These are phyloP conservation scores for Micromys minutus DNA, from an alignment of 2,113 vertebrate genomes.

Conservation along the genomic window DNA sequence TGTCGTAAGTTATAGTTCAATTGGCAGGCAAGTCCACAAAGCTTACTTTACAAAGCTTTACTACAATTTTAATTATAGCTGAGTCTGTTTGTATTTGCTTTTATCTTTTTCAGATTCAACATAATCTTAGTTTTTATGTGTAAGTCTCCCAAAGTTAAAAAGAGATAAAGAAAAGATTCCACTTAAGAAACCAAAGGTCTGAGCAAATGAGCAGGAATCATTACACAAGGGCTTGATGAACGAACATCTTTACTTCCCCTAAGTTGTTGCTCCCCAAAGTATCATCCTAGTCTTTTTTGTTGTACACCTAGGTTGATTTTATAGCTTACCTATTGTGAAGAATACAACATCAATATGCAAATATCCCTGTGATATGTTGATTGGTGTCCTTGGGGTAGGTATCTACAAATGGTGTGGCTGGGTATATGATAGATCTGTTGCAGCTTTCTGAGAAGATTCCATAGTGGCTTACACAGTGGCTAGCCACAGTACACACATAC, in stretches of 20 bases:
- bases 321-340: background rate
- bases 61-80: conserved; percentile 15
- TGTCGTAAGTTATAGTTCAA: conserved; percentile 17
- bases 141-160: background rate
- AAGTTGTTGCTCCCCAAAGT: background rate
- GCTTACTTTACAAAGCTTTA: conserved; percentile 43
- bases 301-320: background rate
- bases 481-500: background rate
- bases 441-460: background rate
- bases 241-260: background rate
- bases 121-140: background rate
- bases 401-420: background rate
- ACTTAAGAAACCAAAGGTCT: background rate
- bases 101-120: conserved; percentile 44
- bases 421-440: background rate
- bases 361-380: background rate
- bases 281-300: background rate
- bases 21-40: conserved; percentile 37
- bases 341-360: background rate
- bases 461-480: background rate
- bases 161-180: background rate
- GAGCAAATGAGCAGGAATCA: background rate
- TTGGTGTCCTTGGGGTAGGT: background rate
- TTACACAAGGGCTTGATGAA: conserved; percentile 5
- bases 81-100: conserved; percentile 45